Evolutionary conservation across 2,888 invertebrate species (phyloP), one percentile per base, ranked within the genome.

Genomic region (Apodemia hepburni): DNA sequence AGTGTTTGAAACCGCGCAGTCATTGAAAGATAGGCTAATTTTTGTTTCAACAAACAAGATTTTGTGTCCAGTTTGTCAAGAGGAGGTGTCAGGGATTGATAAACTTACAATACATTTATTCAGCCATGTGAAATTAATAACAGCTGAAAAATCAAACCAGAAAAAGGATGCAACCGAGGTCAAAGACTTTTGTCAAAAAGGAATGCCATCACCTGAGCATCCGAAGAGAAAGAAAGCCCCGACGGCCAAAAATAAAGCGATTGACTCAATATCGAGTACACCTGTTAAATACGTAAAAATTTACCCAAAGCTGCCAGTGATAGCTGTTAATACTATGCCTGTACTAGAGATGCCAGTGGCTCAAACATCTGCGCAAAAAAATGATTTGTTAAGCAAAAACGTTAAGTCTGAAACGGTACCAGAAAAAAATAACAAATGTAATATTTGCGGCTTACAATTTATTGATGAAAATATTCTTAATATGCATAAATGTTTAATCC

Each of bases 21-120:
- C 94, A 17, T 84, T 97, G 69, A 92, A 95, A 76, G 92, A 94
- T 64, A 94, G 94, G 71, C 90, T 97, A 62, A 95, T 97, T 66
- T 93, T 93, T 75, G 95, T 95, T 51, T 95, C 96, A 17, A 96
- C 95, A 59, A 94, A 95, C 67, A 95, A 94, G 67, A 87, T 97
- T 70, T 79, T 92, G 62, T 97, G 97, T 78, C 97, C 97, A 15
- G 94, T 97, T 66, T 97, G 97, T 78, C 93, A 94, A 74, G 96
- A 96, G 74, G 89, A 94, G 71, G 89, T 97, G 22, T 85, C 93
- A 68, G 97, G 97, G 1, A 92, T 97, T 69, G 97, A 97, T 80
- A 97, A 97, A 86, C 87, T 97, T 61, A 97, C 97, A 0, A 96
- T 97, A 75, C 97, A 97, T 82, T 88, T 97, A 69, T 96, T 97